A percentile compares a stretch with the other conserved stretches of the same genome.
Conservation (phyloP, 2,888 invertebrate genomes). For the Trisateles emortualis region DNA sequence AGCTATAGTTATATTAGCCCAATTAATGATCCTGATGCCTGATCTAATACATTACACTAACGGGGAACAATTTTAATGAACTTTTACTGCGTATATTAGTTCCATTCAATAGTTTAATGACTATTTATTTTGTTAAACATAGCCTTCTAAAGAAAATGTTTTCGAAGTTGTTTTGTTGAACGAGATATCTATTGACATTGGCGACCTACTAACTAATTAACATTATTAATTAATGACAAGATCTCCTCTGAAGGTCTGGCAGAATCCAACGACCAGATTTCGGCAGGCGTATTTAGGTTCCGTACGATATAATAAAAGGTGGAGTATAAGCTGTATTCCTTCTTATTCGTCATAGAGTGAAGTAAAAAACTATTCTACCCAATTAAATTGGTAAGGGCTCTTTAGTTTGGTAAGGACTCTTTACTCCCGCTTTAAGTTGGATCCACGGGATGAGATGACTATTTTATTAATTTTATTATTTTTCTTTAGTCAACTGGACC, state of each 20-base stretch:
- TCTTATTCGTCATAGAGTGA: too few species aligned
- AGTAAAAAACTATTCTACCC: too few species aligned
- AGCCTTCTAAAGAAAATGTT: neutral
- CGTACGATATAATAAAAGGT: too few species aligned
- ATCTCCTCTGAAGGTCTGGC: neutral
- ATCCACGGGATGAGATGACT: too few species aligned
- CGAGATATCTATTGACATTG: constrained; percentile 3
- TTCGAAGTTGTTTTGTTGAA: neutral
- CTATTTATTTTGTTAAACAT: neutral
- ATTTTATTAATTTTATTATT: too few species aligned
- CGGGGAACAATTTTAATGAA: constrained; percentile 7
- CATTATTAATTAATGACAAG: neutral
- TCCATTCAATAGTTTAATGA: neutral
- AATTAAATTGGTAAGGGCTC: too few species aligned
- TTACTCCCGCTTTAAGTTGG: too few species aligned
- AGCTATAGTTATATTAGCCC: constrained; percentile 17
- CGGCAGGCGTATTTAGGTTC: too few species aligned
- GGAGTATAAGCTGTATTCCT: too few species aligned
- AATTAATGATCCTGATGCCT: constrained; percentile 24
- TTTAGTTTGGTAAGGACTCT: too few species aligned
- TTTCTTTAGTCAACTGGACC: too few species aligned
- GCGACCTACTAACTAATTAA: constrained; percentile 1
- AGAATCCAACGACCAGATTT: neutral
- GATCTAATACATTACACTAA: constrained; percentile 18
- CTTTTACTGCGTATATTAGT: neutral